Conservation (phyloP, 2,797 vertebrate genomes). For the Morus bassanus region DNA sequence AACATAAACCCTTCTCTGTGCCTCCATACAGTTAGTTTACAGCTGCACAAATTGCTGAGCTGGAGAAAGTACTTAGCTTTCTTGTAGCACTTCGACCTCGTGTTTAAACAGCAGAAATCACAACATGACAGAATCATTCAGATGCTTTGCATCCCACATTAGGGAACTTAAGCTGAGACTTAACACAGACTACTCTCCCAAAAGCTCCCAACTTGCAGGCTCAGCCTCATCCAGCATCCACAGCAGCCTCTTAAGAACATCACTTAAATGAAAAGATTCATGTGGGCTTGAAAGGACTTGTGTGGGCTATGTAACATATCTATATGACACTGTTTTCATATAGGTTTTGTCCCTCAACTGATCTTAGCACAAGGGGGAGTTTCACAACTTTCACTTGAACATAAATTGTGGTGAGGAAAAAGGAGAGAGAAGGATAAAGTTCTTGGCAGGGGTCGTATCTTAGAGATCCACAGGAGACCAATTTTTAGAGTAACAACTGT, state of each 20-base stretch:
- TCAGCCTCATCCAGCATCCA: not conserved
- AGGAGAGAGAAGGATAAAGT: not conserved
- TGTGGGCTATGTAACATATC: not conserved
- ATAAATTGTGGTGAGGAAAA: not conserved
- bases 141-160: not conserved
- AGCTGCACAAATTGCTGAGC: not conserved
- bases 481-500: not conserved
- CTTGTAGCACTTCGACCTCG: not conserved
- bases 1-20: not conserved
- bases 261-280: not conserved
- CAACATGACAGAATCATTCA: not conserved
- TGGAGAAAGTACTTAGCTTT: not conserved
- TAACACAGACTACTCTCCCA: not conserved
- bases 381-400: not conserved
- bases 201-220: not conserved
- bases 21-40: not conserved
- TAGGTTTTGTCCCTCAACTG: not conserved
- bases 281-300: no score
- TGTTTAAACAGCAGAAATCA: slow-evolving; percentile 5
- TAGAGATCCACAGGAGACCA: not conserved
- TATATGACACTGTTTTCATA: not conserved
- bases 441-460: not conserved
- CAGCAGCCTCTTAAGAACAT: not conserved
- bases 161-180: not conserved
- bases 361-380: rapidly evolving